phyloP scores from a whole-genome alignment of 2,797 vertebrate species.

The Sebastes minor region DNA sequence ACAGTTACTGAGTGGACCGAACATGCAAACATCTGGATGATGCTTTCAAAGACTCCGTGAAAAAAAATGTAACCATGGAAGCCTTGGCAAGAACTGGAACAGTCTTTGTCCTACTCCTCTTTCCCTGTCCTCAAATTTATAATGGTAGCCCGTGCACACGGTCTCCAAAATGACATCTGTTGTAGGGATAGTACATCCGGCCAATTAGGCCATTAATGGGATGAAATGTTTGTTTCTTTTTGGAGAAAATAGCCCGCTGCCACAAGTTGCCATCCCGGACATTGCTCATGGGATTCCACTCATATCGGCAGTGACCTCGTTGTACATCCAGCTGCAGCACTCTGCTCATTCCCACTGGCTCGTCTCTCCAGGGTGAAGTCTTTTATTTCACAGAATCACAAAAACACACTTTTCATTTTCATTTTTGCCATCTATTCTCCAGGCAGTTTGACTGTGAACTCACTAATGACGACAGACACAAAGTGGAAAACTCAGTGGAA shows the following conservation, averaged over 20 bases:
- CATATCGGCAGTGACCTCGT: constrained; percentile 44
- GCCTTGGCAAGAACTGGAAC: not conserved
- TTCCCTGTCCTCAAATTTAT: not conserved
- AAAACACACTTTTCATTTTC: constrained; percentile 35
- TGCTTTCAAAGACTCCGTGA: not conserved
- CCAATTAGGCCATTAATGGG: constrained; percentile 44
- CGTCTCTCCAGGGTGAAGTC: constrained; percentile 20
- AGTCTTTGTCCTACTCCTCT: not conserved
- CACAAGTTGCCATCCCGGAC: constrained; percentile 41
- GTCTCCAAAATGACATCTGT: constrained; percentile 15
- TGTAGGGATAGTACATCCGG: constrained; percentile 4
- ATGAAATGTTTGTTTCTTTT: constrained; percentile 43
- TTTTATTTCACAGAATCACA: constrained; percentile 34
- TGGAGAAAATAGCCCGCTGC: constrained; percentile 16
- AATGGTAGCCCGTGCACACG: not conserved
- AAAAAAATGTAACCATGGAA: not conserved
- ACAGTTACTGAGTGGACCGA: not conserved
- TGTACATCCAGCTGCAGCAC: constrained; percentile 58
- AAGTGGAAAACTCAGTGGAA: not conserved
- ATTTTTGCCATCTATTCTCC: constrained; percentile 13
- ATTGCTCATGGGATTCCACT: constrained; percentile 35
- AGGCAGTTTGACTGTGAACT: constrained; percentile 11
- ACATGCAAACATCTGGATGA: constrained; percentile 45
- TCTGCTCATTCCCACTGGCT: constrained; percentile 20
- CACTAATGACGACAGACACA: not conserved